Evolutionary conservation across 2,888 invertebrate species (phyloP), one percentile per base, ranked within the genome.

Genomic region (Ernsta delagoae): DNA sequence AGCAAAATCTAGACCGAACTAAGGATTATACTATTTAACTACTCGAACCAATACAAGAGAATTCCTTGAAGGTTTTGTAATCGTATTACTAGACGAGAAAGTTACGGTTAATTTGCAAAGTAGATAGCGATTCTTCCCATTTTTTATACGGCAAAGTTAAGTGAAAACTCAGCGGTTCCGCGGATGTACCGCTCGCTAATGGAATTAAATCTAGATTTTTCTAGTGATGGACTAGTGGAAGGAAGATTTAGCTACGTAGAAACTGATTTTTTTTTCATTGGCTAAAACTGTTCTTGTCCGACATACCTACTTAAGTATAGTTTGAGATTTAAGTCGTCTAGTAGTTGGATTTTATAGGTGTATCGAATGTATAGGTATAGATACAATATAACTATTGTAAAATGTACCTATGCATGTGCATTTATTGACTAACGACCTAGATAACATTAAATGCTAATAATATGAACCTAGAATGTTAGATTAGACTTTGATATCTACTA

Each of bases 71-170:
- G 63, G 57, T 71, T 71, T 70, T 62, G 67, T 72, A 73, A 74
- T 71, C 72, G 73, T 69, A 72, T 75, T 73, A 75, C 72, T 71
- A 65, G 70, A 72, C 68, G 61, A 65, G 70, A 76, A 82, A 83
- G 77, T 85, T 82, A 77, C 75, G 73, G 77, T 78, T 79, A 83
- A 83, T 83, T 84, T 82, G 78, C 75, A 72, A 80, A 81, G 79
- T 79, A 53, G 53, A 53, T 24, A 77, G 78, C 77, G 79, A 83
- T 83, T 81, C 79, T 79, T 75, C 59, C 70, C 68, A 72, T 78
- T 84, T 86, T 88, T 87, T 87, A 80, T 81, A 81, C 76, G 77
- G 75, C 75, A 79, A 87, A 88, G 83, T 87, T 87, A 81, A 87
- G 85, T 84, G 77, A 82, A 81, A 79, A 77, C 71, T 77, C 78